Conservation (phyloP, 2,888 invertebrate genomes). For the Protophormia terraenovae region DNA sequence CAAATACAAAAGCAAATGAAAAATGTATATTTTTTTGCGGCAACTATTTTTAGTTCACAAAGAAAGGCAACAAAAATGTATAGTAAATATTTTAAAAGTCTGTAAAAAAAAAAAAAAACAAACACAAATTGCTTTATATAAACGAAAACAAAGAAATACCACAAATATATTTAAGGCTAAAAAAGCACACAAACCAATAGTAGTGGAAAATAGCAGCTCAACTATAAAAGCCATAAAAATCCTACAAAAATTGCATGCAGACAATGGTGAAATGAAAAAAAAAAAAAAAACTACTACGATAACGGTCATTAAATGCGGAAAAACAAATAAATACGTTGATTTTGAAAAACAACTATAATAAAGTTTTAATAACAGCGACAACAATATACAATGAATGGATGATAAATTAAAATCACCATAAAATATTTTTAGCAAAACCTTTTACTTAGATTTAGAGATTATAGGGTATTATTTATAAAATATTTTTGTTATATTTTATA, state of each 20-base stretch:
- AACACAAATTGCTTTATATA: neutral
- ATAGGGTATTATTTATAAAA: too few relatives aligned
- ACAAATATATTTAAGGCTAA: neutral
- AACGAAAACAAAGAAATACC: too few relatives aligned
- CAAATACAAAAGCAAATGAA: neutral
- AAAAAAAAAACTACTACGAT: slow-evolving; percentile 16
- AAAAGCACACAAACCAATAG: neutral
- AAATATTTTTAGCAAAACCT: too few relatives aligned
- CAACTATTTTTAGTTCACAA: slow-evolving; percentile 57
- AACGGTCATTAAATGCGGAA: slow-evolving; percentile 54
- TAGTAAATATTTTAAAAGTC: neutral
- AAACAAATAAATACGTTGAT: neutral
- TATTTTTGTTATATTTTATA: too few relatives aligned
- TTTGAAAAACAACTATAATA: neutral
- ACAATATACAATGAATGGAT: too few relatives aligned
- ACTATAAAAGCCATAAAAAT: slow-evolving; percentile 12
- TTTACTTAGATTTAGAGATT: too few relatives aligned
- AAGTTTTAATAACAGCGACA: neutral
- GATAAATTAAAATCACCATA: too few relatives aligned
- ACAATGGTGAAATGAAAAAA: slow-evolving; percentile 23
- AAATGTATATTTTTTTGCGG: neutral
- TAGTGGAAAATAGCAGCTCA: neutral
- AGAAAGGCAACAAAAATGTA: neutral
- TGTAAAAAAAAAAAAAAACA: neutral
- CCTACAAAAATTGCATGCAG: slow-evolving; percentile 44